A percentile compares a stretch with the other conserved stretches of the same genome.
Conservation (phyloP, 1,140 invertebrate species). For the Pomacea maculata region DNA sequence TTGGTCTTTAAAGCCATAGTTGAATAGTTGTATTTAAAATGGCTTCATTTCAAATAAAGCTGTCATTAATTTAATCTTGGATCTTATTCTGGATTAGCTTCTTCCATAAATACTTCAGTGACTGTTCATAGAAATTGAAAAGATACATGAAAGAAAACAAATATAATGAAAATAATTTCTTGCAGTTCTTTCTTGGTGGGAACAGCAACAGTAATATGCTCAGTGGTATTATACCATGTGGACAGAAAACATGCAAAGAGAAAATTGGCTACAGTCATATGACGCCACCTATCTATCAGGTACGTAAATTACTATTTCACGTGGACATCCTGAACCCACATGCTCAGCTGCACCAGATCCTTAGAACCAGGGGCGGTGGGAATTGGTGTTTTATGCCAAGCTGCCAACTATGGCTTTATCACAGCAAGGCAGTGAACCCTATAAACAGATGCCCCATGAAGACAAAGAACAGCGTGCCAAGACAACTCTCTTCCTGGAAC, state of each 20-base stretch:
- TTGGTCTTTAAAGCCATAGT: not conserved
- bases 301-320: too few relatives aligned
- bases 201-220: constrained; percentile 14
- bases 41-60: not conserved
- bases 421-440: too few relatives aligned
- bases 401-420: too few relatives aligned
- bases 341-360: too few relatives aligned
- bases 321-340: too few relatives aligned
- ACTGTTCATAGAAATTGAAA: not conserved
- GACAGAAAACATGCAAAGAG: constrained; percentile 2
- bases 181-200: constrained; percentile 31
- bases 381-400: too few relatives aligned
- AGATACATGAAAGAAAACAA: not conserved
- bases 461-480: too few relatives aligned
- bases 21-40: not conserved
- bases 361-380: too few relatives aligned
- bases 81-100: not conserved
- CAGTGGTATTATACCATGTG: constrained; percentile 27
- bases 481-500: too few relatives aligned
- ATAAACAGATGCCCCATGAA: too few relatives aligned
- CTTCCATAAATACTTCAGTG: not conserved
- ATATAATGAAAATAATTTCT: not conserved
- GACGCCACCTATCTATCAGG: not conserved
- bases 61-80: not conserved
- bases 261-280: constrained; percentile 6